Evolutionary conservation across 2,888 invertebrate genomes (phyloP).

Genomic region (Nineta flava): DNA sequence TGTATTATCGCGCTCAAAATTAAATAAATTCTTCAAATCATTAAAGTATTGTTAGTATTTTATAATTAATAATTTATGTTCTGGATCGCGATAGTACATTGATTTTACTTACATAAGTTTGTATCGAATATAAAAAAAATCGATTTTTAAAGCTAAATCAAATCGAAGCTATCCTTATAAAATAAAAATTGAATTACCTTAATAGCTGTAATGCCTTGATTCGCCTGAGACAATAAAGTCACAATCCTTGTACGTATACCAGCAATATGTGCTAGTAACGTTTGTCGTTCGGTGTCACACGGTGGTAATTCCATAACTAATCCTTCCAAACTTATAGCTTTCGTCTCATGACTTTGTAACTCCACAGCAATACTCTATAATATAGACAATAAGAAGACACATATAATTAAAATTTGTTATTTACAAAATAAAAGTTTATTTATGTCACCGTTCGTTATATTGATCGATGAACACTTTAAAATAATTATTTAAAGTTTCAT

Average conservation of each 20-base stretch:
- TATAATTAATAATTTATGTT: too few relatives aligned
- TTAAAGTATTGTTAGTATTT: too few relatives aligned
- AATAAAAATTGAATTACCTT: conserved; percentile 22
- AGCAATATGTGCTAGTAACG: conserved; percentile 36
- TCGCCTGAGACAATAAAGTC: conserved; percentile 48
- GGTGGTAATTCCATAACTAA: conserved; percentile 47
- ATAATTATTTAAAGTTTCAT: too few relatives aligned
- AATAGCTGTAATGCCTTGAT: conserved; percentile 41
- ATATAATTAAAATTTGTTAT: neutral
- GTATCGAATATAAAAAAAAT: too few relatives aligned
- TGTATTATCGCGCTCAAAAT: too few relatives aligned
- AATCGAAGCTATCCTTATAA: too few relatives aligned
- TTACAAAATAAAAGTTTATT: neutral
- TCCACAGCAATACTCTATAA: conserved; percentile 53
- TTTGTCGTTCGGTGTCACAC: conserved; percentile 35
- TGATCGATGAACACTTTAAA: too few relatives aligned
- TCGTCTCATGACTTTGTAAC: conserved; percentile 50
- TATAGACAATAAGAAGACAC: neutral
- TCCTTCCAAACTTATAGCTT: conserved; percentile 44
- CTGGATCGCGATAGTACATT: too few relatives aligned
- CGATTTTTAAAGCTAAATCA: too few relatives aligned
- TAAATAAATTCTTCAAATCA: too few relatives aligned
- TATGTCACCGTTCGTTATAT: neutral
- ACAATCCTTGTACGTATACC: conserved; percentile 47
- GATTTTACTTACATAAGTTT: too few relatives aligned